These are phyloP conservation scores for Thera britannica DNA, from an alignment of 2,888 invertebrate species.

Conservation along the genomic window DNA sequence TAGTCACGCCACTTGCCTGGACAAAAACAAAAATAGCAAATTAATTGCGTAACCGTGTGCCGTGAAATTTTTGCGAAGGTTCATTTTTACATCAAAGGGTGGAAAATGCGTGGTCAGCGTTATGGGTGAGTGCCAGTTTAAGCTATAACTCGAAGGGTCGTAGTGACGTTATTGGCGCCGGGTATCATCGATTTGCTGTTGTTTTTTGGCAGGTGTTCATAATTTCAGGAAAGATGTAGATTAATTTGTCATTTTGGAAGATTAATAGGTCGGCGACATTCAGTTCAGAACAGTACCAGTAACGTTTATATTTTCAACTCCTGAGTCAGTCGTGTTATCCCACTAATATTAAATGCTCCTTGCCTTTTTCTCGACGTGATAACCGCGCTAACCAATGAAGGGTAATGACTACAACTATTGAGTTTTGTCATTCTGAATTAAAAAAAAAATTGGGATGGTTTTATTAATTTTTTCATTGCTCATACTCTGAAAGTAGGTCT, in stretches of 20 bases:
- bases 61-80: conserved; percentile 65
- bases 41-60: conserved; percentile 80
- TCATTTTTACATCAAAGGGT: conserved; percentile 68
- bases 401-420: too few relatives aligned
- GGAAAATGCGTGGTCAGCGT: conserved; percentile 49
- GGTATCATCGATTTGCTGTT: conserved; percentile 37
- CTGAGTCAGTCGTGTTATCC: too few relatives aligned
- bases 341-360: too few relatives aligned
- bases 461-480: too few relatives aligned
- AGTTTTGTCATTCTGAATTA: too few relatives aligned
- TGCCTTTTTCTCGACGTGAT: too few relatives aligned
- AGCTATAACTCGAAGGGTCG: conserved; percentile 13
- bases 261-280: neutral
- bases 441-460: too few relatives aligned
- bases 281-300: too few relatives aligned
- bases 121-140: conserved; percentile 49
- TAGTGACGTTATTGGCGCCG: conserved; percentile 25
- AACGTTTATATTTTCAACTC: neutral
- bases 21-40: conserved; percentile 83
- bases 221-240: neutral
- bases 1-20: conserved; percentile 53
- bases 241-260: neutral
- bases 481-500: too few relatives aligned
- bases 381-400: too few relatives aligned
- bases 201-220: conserved; percentile 15